Evolutionary conservation across 2,888 invertebrate species (phyloP).

Genomic region (Brachycybe producta): DNA sequence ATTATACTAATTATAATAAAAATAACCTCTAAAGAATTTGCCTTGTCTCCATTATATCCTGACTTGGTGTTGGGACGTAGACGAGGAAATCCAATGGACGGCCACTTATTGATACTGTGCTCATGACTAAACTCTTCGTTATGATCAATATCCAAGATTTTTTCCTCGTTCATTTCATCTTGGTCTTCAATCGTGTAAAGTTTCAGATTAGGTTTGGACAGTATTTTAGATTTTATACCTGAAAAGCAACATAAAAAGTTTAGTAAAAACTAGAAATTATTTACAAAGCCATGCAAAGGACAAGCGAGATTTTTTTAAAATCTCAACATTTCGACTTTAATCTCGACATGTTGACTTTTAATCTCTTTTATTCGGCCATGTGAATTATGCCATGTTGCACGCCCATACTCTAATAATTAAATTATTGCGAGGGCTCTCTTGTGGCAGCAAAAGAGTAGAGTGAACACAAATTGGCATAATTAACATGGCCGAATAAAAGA

Average conservation of each 20-base stretch:
- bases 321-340: too few species aligned
- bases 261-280: too few species aligned
- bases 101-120: constrained; percentile 2
- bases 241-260: too few species aligned
- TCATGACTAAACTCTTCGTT: constrained; percentile 13
- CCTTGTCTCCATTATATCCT: constrained; percentile 2
- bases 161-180: constrained; percentile 13
- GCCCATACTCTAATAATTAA: too few species aligned
- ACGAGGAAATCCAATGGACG: not conserved
- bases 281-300: too few species aligned
- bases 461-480: not conserved
- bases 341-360: too few species aligned
- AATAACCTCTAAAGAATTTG: constrained; percentile 16
- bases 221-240: constrained; percentile 11
- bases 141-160: not conserved
- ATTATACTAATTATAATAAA: too few species aligned
- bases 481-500: too few species aligned
- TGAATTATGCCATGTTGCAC: too few species aligned
- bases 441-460: not conserved
- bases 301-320: too few species aligned
- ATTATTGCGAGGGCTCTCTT: too few species aligned
- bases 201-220: constrained; percentile 3
- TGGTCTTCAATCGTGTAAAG: constrained; percentile 10
- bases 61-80: constrained; percentile 10
- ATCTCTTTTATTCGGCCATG: too few species aligned